These are phyloP conservation scores for Capitella teleta DNA, from an alignment of 1,140 invertebrate species.

Conservation along the genomic window DNA sequence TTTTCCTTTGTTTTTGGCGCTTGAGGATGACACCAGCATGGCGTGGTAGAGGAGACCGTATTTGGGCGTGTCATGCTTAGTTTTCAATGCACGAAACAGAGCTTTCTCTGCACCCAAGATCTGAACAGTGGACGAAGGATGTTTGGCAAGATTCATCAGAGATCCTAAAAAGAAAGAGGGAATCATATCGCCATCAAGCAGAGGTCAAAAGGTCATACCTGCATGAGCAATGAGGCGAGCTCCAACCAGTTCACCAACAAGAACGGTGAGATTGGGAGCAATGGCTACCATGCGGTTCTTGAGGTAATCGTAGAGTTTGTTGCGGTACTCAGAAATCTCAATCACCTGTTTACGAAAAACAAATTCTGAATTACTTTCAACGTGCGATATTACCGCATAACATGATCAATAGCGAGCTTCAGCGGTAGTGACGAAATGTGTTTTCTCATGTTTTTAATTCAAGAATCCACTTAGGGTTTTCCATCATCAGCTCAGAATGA, in stretches of 20 bases:
- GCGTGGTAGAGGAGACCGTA: slow-evolving; percentile 98
- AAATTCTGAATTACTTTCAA: too few species aligned
- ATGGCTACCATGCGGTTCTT: slow-evolving; percentile 94
- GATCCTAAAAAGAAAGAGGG: slow-evolving; percentile 49
- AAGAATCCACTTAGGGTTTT: too few species aligned
- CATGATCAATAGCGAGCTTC: too few species aligned
- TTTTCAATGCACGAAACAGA: slow-evolving; percentile 89
- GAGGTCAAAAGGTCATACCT: slow-evolving; percentile 40
- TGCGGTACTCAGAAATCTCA: slow-evolving; percentile 61
- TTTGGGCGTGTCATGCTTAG: slow-evolving; percentile 95
- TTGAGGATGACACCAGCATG: slow-evolving; percentile 76
- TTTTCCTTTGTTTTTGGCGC: slow-evolving; percentile 81
- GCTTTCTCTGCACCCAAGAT: slow-evolving; percentile 98
- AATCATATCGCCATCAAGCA: background rate
- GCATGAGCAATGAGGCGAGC: slow-evolving; percentile 91
- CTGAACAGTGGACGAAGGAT: slow-evolving; percentile 95
- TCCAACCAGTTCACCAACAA: slow-evolving; percentile 92
- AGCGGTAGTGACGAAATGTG: too few species aligned
- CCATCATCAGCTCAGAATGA: too few species aligned
- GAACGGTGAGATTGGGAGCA: slow-evolving; percentile 88
- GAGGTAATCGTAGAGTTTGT: slow-evolving; percentile 70
- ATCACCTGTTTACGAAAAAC: slow-evolving; percentile 45
- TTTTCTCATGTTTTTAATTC: too few species aligned
- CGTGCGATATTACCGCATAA: too few species aligned
- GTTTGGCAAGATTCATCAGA: slow-evolving; percentile 90